A percentile compares a stretch with the other conserved stretches of the same genome.
Evolutionary conservation across 2,797 vertebrate species (phyloP).

Genomic region (Neopelma chrysocephalum): DNA sequence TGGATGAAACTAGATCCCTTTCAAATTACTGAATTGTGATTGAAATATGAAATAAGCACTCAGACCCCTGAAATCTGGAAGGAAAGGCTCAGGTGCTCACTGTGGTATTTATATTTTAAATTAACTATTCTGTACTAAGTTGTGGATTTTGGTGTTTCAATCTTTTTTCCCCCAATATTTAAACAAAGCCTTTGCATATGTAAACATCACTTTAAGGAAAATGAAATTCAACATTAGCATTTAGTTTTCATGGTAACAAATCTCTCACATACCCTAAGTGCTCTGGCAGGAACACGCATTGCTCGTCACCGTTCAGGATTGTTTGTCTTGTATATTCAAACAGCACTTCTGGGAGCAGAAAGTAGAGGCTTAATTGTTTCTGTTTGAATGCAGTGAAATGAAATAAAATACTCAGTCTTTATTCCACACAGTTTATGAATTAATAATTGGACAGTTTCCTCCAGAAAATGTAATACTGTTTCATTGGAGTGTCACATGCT

Average conservation of each 20-base stretch:
- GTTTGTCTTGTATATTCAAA: conserved; percentile 47
- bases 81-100: neutral
- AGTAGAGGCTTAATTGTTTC: conserved; percentile 45
- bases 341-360: conserved; percentile 21
- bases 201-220: conserved; percentile 57
- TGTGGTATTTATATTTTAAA: conserved; percentile 43
- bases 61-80: neutral
- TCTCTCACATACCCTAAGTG: neutral
- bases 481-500: neutral
- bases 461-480: neutral
- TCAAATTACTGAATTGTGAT: conserved; percentile 18
- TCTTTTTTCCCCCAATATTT: conserved; percentile 38
- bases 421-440: conserved; percentile 27
- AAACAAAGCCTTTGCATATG: conserved; percentile 57
- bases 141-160: conserved; percentile 24
- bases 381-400: neutral
- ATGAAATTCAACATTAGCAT: conserved; percentile 30
- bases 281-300: neutral
- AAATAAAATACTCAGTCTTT: neutral
- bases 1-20: neutral
- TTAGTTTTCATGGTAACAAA: conserved; percentile 48
- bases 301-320: neutral
- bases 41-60: conserved; percentile 9
- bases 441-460: conserved; percentile 16
- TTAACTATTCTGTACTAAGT: conserved; percentile 16